Base-by-base conservation (phyloP, 2,888 invertebrate species). In the Digitonthophagus gazella region DNA sequence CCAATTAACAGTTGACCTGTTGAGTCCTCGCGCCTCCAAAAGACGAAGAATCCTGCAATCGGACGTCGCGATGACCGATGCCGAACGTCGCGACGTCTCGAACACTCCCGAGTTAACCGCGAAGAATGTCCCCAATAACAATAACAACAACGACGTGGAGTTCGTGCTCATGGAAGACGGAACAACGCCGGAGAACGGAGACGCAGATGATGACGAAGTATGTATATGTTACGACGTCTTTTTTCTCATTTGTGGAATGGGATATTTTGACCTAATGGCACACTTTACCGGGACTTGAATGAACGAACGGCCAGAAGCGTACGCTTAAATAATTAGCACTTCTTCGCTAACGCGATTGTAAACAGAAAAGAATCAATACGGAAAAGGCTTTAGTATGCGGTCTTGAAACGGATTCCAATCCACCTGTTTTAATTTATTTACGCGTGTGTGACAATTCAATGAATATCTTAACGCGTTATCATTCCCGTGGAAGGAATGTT, bases 111-210 rank as follows among this genome's bases (percentile, higher is more conserved):
- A 68, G 65, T 58, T 69, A 67, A 11, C 11, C 11, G 20, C 66
- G 65, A 67, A 67, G 66, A 69, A 44, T 57, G 55, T 44, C 57
- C 57, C 63, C 65, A 56, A 28, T 18, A 67, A 67, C 58, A 67
- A 63, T 58, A 65, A 68, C 57, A 76, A 76, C 65, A 83, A 81
- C 76, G 84, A 84, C 73, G 84, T 84, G n/a, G 79, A 80, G 8
- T 85, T 84, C 74, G 84, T 84, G 61, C 78, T 85, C 70, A 83
- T 84, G 79, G 83, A 84, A 58, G 82, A 81, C 15, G 61, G 61
- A 11, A 81, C 82, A 20, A 76, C 76, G 65, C 76, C 73, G 58
- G 78, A 80, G 69, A 80, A 80, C 56, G 70, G 70, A 28, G 70
- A 70, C 15, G 64, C 44, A 18, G 67, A 70, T 15, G 69, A 69